Base-by-base conservation (phyloP, 1,140 invertebrate genomes). In the Riptortus pedestris region DNA sequence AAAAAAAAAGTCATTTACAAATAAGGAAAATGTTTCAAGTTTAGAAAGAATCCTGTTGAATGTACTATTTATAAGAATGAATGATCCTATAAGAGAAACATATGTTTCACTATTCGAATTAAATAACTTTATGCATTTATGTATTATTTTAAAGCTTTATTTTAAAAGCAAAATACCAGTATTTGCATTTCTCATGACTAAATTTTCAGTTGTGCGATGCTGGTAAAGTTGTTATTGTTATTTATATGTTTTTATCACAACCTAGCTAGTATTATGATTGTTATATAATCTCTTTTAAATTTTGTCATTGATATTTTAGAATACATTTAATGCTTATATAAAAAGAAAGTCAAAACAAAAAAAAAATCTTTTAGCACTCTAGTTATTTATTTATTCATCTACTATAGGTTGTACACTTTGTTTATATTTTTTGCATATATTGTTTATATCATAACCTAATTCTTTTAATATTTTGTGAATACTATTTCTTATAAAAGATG, bases 231-330 rank as follows among this genome's bases (percentile, higher is more conserved):
- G 57, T 38, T 33, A 59, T 59, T 59, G 57, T 59, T 59, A 59
- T 59, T 2, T 20, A 33, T 59, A 29, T 29, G n/a, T 14, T 31
- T 59, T 59, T 29, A 59, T 59, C 33, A 59, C 20, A 31, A 26
- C 52, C 22, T 57, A 57, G 28, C n/a, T 59, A 59, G 57, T 31
- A 31, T 59, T 57, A 31, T 31, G 28, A 59, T 59, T 59, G 57
- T 59, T 59, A 59, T 31, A 59, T 33, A 33, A 33, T n/a, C 22
- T 38, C 28, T 26, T 57, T 57, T n/a, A 59, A 59, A 59, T 59
- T 33, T 29, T 59, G 57, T 59, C 33, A 38, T 59, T 59, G 28
- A 59, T 59, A 31, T 59, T 59, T 59, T 59, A 59, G 28, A n/a
- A 31, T 59, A 38, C 33, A 59, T 24, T 29, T 20, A 59, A 33